A percentile compares a stretch with the other conserved stretches of the same genome.
Conservation (phyloP, 2,797 vertebrate genomes). For the Anniella stebbinsi region DNA sequence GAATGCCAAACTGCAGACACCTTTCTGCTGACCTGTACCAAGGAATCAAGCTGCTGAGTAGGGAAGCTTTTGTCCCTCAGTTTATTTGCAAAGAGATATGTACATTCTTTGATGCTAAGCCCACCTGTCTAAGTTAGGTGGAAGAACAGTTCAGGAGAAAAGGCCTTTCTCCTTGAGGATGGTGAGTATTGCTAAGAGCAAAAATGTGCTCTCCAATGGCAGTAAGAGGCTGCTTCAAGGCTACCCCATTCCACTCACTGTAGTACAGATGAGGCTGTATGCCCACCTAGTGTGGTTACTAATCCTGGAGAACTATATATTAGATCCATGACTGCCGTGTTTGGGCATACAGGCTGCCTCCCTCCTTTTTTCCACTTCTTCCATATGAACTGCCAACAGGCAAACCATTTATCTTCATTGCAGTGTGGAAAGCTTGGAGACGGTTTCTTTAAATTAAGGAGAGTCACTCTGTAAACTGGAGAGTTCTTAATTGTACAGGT, state of each 20-base stretch:
- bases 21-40: neutral
- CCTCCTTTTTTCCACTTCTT: neutral
- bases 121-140: neutral
- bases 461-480: neutral
- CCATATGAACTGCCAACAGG: neutral
- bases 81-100: neutral
- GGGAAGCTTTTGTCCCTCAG: too few relatives aligned
- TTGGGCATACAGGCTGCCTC: too few relatives aligned
- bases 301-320: neutral
- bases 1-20: neutral
- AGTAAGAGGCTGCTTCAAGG: neutral
- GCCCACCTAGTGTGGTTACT: neutral
- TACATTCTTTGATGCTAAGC: neutral
- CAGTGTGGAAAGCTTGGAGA: neutral
- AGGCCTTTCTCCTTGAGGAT: neutral
- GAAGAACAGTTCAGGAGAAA: neutral
- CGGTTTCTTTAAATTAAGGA: neutral
- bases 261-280: neutral
- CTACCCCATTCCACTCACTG: neutral
- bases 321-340: too few relatives aligned
- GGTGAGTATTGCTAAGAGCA: neutral
- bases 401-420: neutral
- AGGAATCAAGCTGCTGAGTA: neutral
- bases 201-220: neutral
- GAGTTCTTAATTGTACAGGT: neutral